These are phyloP conservation scores for Halichondria panicea DNA, from an alignment of 37 sponge, comb jelly and placozoan species.

Conservation along the genomic window DNA sequence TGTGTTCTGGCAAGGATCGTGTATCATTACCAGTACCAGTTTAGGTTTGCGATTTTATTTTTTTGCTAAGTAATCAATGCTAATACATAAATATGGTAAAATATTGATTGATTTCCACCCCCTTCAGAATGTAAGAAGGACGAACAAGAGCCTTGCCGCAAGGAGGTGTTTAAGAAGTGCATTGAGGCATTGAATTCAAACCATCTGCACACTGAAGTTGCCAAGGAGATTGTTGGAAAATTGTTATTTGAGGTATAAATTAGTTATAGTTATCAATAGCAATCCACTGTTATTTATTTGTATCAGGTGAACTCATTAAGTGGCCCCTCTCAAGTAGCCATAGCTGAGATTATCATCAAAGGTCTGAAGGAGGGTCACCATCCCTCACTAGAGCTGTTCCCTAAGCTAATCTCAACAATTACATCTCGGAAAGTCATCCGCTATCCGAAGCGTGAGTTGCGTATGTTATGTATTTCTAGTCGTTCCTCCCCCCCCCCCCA, in stretches of 20 bases:
- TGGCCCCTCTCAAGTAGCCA: constrained; percentile 16
- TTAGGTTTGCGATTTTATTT: too few species aligned
- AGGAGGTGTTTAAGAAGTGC: constrained; percentile 30
- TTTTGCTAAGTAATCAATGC: too few species aligned
- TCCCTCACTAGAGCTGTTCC: constrained; percentile 72
- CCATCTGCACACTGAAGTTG: constrained; percentile 15
- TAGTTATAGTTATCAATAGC: not conserved
- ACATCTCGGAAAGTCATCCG: constrained; percentile 9
- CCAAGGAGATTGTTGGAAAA: constrained; percentile 46
- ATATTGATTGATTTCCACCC: too few species aligned
- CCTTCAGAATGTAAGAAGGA: constrained; percentile 24
- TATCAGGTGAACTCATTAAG: constrained; percentile 28
- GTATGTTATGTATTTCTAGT: not conserved
- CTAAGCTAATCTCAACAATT: constrained; percentile 66
- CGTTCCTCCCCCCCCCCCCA: not conserved
- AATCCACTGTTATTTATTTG: not conserved
- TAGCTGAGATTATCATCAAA: constrained; percentile 49
- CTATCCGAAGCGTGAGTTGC: constrained; percentile 18
- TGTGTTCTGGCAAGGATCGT: too few species aligned
- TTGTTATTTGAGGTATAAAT: constrained; percentile 52
- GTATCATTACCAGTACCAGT: too few species aligned
- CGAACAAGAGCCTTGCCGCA: not conserved
- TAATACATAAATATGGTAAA: too few species aligned
- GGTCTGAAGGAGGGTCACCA: constrained; percentile 50
- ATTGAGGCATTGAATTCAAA: constrained; percentile 30